Base-by-base conservation (phyloP, 2,888 invertebrate genomes). In the Drosophila atroscutellata region DNA sequence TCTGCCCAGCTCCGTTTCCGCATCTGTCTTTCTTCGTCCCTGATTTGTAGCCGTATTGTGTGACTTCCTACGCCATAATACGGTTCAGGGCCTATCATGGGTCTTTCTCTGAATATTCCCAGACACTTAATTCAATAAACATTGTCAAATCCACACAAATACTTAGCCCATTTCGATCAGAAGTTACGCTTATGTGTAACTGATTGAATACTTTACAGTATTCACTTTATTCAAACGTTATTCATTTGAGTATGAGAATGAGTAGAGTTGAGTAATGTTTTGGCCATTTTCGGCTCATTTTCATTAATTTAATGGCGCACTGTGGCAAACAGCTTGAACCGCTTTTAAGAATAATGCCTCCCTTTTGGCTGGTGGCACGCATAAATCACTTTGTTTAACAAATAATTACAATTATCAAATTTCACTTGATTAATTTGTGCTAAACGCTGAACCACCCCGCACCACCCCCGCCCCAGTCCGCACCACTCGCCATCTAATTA, bases 341-440 rank as follows among this genome's bases (percentile, higher is more conserved):
- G 51, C 28, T 4, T 34, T 37, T 13, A 26, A 37, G 8, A 61
- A n/a, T 24, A 49, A 54, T 54, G 34, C 56, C 45, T 15, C 28
- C 11, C 39, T 37, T 45, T 59, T 32, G 6, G 36, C 37, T 20
- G 32, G 11, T 6, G 7, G 32, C 49, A 26, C 26, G 28, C 79
- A 68, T 76, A 50, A 76, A 79, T 76, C 80, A 75, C 51, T 34
- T 58, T 37, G 36, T 64, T 64, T 52, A 24, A 15, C 15, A 75
- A 70, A 71, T 77, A 65, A 83, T 76, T 66, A 66, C 62, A 77
- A 71, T 80, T 86, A 81, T 86, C 84, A 89, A 89, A 77, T 86
- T 84, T 75, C 57, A 64, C 64, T 50, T 83, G 81, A 86, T 84
- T 75, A 83, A 86, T 86, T 73, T 66, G 62, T 54, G 67, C 58